phyloP scores from a whole-genome alignment of 2,797 vertebrate genomes.

The Phylloscopus collybita region DNA sequence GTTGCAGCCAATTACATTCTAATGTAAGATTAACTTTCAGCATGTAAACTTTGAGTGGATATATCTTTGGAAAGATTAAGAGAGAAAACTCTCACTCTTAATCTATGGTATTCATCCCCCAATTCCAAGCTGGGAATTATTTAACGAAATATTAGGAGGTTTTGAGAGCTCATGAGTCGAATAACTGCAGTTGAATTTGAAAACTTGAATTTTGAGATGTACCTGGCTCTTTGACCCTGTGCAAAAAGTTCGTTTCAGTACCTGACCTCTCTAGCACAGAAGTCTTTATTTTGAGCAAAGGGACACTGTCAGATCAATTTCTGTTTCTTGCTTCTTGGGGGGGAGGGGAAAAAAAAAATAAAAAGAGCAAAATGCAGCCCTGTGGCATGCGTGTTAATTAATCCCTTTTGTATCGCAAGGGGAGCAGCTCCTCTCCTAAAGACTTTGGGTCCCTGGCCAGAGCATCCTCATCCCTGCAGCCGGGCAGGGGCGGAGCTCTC shows the following conservation, averaged over 20 bases:
- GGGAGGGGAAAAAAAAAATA: no score
- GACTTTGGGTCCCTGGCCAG: neutral
- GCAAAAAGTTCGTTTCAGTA: constrained; percentile 18
- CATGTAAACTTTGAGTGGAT: constrained; percentile 68
- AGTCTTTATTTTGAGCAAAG: constrained; percentile 75
- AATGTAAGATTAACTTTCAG: constrained; percentile 80
- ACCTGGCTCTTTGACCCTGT: constrained; percentile 4
- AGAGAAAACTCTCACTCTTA: constrained; percentile 71
- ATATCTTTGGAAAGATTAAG: constrained; percentile 72
- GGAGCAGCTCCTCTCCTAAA: neutral
- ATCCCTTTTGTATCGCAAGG: neutral
- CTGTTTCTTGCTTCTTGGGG: neutral
- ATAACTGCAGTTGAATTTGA: constrained; percentile 64
- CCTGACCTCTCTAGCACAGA: constrained; percentile 5
- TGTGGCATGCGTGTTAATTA: neutral
- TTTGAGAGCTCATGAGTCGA: constrained; percentile 56
- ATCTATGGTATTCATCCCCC: constrained; percentile 68
- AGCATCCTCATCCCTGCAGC: neutral
- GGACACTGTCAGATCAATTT: constrained; percentile 36
- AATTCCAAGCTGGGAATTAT: constrained; percentile 64
- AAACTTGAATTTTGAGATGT: constrained; percentile 37
- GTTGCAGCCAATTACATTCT: constrained; percentile 80
- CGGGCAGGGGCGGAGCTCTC: neutral
- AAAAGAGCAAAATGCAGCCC: neutral
- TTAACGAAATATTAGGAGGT: constrained; percentile 1